Percentiles rank a stretch among this genome's conserved stretches.
Conservation (phyloP, 2,888 invertebrate species). For the Epinotia bilunana region DNA sequence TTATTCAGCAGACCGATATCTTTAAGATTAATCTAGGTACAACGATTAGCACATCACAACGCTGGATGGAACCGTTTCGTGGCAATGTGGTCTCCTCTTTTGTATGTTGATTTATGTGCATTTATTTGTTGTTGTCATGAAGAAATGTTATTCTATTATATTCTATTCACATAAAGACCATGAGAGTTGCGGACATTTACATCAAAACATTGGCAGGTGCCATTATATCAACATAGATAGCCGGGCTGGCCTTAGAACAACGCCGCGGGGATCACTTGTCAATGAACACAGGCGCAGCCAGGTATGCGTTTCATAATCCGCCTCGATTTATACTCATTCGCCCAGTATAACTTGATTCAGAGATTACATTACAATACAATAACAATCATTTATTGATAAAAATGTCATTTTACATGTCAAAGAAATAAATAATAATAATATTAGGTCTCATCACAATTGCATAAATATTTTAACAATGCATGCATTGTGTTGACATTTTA, state of each 20-base stretch:
- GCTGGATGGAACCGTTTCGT: too few species aligned
- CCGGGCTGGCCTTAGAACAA: conserved; percentile 3
- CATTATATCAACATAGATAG: conserved; percentile 7
- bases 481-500: too few species aligned
- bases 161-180: not conserved
- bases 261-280: conserved; percentile 27
- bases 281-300: conserved; percentile 11
- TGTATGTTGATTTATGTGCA: too few species aligned
- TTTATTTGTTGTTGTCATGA: too few species aligned
- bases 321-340: not conserved
- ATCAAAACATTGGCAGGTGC: conserved; percentile 23
- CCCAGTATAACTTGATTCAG: too few species aligned
- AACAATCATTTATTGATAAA: too few species aligned
- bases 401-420: too few species aligned
- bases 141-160: too few species aligned
- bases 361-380: not conserved
- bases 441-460: too few species aligned
- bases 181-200: conserved; percentile 1
- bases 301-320: not conserved
- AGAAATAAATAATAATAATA: too few species aligned
- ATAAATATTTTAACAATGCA: too few species aligned
- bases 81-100: too few species aligned
- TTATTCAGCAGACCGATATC: not conserved
- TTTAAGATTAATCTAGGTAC: not conserved
- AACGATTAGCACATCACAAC: not conserved